These are phyloP conservation scores for Achroia grisella DNA, from an alignment of 1,140 invertebrate species.

Conservation along the genomic window DNA sequence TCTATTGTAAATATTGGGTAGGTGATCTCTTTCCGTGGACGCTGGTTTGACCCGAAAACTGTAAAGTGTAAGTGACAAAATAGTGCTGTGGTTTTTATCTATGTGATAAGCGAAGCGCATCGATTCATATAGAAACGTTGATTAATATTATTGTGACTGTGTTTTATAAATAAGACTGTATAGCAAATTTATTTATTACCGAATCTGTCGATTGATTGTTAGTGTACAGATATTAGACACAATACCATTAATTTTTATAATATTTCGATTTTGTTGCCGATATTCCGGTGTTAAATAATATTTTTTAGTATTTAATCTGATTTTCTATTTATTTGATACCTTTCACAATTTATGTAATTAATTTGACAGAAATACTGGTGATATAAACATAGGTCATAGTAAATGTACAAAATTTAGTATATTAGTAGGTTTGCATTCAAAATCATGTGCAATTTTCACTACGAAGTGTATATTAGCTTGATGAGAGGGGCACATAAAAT, in stretches of 20 bases:
- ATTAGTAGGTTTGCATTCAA: constrained; percentile 58
- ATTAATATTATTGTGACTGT: constrained; percentile 42
- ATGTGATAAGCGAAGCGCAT: constrained; percentile 65
- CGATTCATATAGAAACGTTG: constrained; percentile 32
- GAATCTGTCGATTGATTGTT: constrained; percentile 59
- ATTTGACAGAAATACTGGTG: constrained; percentile 49
- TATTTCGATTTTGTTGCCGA: constrained; percentile 59
- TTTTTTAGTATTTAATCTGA: constrained; percentile 42
- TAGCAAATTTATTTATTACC: constrained; percentile 71
- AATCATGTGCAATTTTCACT: constrained; percentile 65
- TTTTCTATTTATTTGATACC: constrained; percentile 56
- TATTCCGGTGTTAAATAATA: constrained; percentile 38
- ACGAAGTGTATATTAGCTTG: constrained; percentile 54
- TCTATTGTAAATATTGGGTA: constrained; percentile 55
- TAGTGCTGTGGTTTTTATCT: constrained; percentile 68
- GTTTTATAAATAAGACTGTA: constrained; percentile 66
- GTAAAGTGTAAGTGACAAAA: constrained; percentile 67
- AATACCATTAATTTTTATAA: constrained; percentile 62
- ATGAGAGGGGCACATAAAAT: constrained; percentile 42
- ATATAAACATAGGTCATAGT: constrained; percentile 50
- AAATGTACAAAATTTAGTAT: constrained; percentile 60
- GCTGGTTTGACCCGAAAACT: constrained; percentile 40
- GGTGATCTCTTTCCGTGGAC: constrained; percentile 49
- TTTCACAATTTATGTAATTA: constrained; percentile 37
- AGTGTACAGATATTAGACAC: constrained; percentile 60